phyloP scores from a whole-genome alignment of 2,113 vertebrate species.

The Antennarius striatus region DNA sequence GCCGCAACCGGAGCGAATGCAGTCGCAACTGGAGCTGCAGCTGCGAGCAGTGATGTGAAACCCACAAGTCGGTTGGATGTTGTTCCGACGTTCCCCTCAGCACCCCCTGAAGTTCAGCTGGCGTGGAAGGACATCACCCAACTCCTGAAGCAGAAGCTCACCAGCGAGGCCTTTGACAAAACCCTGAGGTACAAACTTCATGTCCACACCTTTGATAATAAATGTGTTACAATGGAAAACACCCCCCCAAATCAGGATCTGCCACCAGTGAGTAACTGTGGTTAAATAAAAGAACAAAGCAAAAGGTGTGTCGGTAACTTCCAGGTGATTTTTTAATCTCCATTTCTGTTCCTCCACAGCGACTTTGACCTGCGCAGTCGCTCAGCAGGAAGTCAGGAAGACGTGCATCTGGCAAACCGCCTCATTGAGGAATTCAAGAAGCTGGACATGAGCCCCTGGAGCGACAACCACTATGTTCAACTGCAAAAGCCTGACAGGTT shows the following conservation, averaged over 20 bases:
- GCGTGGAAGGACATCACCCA: slow-evolving; percentile 77
- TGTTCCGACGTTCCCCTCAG: not conserved
- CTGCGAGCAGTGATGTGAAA: too few relatives aligned
- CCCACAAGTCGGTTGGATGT: not conserved
- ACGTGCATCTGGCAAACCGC: slow-evolving; percentile 58
- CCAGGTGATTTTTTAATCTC: not conserved
- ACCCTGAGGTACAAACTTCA: slow-evolving; percentile 72
- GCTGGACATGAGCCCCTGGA: slow-evolving; percentile 81
- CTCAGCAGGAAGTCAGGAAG: slow-evolving; percentile 82
- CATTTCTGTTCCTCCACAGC: slow-evolving; percentile 31
- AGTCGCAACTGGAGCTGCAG: too few relatives aligned
- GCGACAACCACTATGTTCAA: slow-evolving; percentile 83
- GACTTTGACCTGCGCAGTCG: slow-evolving; percentile 32
- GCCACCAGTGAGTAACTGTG: too few relatives aligned
- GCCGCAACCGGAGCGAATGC: not conserved
- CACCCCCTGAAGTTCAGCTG: slow-evolving; percentile 12
- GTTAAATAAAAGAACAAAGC: too few relatives aligned
- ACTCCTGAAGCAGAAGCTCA: slow-evolving; percentile 71
- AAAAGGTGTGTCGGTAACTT: too few relatives aligned
- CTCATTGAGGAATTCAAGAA: slow-evolving; percentile 75
- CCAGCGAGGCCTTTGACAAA: slow-evolving; percentile 2
- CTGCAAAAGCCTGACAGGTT: slow-evolving; percentile 80
- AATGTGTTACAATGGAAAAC: not conserved
- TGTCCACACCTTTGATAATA: not conserved
- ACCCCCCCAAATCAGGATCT: not conserved